Evolutionary conservation across 2,797 vertebrate genomes (phyloP), one percentile per base, ranked within the genome.

Genomic region (Helostoma temminkii): DNA sequence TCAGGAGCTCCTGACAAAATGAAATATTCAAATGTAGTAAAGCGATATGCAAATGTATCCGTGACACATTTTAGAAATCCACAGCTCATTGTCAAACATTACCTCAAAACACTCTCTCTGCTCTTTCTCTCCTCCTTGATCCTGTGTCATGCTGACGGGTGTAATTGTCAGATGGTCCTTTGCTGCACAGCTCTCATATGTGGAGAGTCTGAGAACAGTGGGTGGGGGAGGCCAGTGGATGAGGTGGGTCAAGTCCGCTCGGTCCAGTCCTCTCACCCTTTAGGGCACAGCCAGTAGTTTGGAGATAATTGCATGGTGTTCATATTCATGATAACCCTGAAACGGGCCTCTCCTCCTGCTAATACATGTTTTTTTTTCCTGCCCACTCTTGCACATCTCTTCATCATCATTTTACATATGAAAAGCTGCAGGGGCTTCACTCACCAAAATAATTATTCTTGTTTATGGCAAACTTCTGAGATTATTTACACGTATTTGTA

Each of bases 121-220:
- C 68, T 80, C 68, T 71, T 76, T 79, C 81, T 83, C 73, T 81
- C 81, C 84, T 83, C 87, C 88, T 89, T 89, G 86, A 92, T 89
- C 89, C 87, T 46, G 70, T 84, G 86, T 83, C 83, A 84, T 64
- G 72, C 85, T 86, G 88, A 89, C 55, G 76, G 84, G 79, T 83
- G 78, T 89, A 89, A 92, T 90, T 90, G 86, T 91, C 89, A 79
- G 81, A 82, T 71, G 84, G 81, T 81, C 82, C 83, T 86, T 79
- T 81, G 78, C 82, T 26, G 82, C 72, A 47, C 71, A 66, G 14
- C 83, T 82, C 84, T 86, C 81, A 71, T 66, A 68, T 76, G 72
- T 87, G 74, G 85, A 87, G 84, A 81, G 84, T 63, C 52, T 71
- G 80, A 76, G 65, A 70, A 0, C 79, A 56, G 89, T 77, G 77